These are phyloP conservation scores for Notechis scutatus DNA, from an alignment of 2,113 vertebrate species.

Conservation along the genomic window DNA sequence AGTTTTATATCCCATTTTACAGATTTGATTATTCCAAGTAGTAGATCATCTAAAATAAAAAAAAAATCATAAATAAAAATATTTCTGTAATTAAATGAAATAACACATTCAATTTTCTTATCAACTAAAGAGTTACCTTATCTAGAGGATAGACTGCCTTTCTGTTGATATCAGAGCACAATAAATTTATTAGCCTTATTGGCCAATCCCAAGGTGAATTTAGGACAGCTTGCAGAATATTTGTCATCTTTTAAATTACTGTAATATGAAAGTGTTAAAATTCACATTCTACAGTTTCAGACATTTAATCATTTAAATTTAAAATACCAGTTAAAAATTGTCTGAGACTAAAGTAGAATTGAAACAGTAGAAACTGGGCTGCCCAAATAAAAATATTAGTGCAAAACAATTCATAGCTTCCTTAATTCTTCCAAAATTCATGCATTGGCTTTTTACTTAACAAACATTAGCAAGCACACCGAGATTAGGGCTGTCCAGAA, in stretches of 20 bases:
- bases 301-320: neutral
- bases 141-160: neutral
- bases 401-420: neutral
- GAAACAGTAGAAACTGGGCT: neutral
- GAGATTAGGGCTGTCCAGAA: neutral
- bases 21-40: neutral
- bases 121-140: neutral
- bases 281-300: neutral
- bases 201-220: neutral
- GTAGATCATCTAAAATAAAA: neutral
- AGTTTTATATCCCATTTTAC: neutral
- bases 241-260: neutral
- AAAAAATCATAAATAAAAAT: neutral
- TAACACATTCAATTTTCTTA: neutral
- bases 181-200: neutral
- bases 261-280: neutral
- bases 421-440: neutral
- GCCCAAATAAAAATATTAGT: conserved; percentile 6
- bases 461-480: conserved; percentile 41
- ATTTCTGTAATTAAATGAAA: neutral
- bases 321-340: neutral
- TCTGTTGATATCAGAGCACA: neutral
- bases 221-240: neutral
- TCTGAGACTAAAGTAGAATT: neutral
- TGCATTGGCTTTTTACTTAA: conserved; percentile 49